These are phyloP conservation scores for Moxostoma hubbsi DNA, from an alignment of 2,797 vertebrate genomes.

Conservation along the genomic window DNA sequence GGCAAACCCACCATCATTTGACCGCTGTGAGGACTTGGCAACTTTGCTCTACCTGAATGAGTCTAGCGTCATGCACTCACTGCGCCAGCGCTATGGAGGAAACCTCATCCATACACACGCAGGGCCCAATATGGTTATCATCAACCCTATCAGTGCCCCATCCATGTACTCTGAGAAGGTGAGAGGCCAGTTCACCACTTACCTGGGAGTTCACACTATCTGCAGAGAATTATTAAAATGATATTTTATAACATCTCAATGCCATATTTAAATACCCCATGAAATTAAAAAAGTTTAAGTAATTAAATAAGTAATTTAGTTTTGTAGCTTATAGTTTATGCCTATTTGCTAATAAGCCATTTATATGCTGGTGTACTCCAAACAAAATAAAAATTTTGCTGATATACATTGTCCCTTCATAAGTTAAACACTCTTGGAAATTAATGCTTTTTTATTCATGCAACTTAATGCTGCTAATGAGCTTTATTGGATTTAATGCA, in stretches of 20 bases:
- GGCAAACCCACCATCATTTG: constrained; percentile 92
- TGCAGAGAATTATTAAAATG: background rate
- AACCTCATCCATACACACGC: constrained; percentile 92
- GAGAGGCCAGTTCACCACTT: background rate
- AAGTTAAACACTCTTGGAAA: constrained; percentile 9
- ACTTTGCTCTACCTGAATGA: constrained; percentile 94
- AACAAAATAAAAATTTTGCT: too few relatives aligned
- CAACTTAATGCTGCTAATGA: constrained; percentile 24
- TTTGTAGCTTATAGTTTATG: too few relatives aligned
- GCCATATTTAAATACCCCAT: too few relatives aligned
- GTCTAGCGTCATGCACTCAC: constrained; percentile 89
- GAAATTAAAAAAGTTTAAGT: too few relatives aligned
- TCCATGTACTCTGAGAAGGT: constrained; percentile 99
- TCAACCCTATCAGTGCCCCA: constrained; percentile 93
- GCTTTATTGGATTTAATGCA: constrained; percentile 41
- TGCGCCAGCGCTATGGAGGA: constrained; percentile 92
- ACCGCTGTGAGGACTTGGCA: constrained; percentile 90
- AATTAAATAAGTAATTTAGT: too few relatives aligned
- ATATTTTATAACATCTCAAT: too few relatives aligned
- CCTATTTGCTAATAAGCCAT: background rate
- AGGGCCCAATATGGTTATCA: constrained; percentile 88
- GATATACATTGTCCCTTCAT: background rate
- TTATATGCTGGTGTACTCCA: too few relatives aligned
- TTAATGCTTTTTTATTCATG: background rate
- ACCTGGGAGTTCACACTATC: background rate